Conservation (phyloP, 2,797 vertebrate genomes). For the Gobionotothen gibberifrons region DNA sequence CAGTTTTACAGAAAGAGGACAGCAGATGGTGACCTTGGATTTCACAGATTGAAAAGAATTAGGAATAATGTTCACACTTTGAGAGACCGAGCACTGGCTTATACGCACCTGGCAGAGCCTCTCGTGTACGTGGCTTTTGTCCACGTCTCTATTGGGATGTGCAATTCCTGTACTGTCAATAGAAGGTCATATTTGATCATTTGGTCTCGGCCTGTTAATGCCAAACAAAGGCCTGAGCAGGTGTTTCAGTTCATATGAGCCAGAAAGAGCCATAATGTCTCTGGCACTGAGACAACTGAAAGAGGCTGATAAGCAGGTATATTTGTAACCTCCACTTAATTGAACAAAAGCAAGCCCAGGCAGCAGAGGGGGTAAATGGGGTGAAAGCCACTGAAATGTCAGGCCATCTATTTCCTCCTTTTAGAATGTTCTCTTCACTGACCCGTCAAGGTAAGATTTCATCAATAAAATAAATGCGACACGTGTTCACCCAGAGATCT, state of each 20-base stretch:
- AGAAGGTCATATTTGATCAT: slow-evolving; percentile 71
- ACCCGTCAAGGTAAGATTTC: slow-evolving; percentile 27
- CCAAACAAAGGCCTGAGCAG: slow-evolving; percentile 62
- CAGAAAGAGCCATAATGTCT: slow-evolving; percentile 43
- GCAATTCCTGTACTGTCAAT: slow-evolving; percentile 34
- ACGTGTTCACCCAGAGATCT: background rate
- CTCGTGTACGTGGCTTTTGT: slow-evolving; percentile 52
- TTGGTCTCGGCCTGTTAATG: slow-evolving; percentile 57
- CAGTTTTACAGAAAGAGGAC: slow-evolving; percentile 40
- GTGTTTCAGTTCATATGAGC: slow-evolving; percentile 50
- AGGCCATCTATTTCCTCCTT: slow-evolving; percentile 24
- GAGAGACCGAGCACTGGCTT: slow-evolving; percentile 43
- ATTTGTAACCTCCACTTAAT: slow-evolving; percentile 53
- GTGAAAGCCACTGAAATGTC: slow-evolving; percentile 41
- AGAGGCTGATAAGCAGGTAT: slow-evolving; percentile 43
- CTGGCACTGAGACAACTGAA: slow-evolving; percentile 41
- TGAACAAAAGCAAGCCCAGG: slow-evolving; percentile 37
- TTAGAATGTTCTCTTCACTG: slow-evolving; percentile 32
- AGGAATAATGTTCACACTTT: slow-evolving; percentile 60
- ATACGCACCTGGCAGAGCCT: slow-evolving; percentile 46
- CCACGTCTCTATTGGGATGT: slow-evolving; percentile 23
- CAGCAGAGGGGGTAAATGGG: slow-evolving; percentile 38
- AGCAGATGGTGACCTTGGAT: slow-evolving; percentile 79
- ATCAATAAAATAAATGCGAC: slow-evolving; percentile 42
- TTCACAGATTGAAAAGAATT: slow-evolving; percentile 58